Evolutionary conservation across 2,888 invertebrate species (phyloP).

Genomic region (Ormia ochracea): DNA sequence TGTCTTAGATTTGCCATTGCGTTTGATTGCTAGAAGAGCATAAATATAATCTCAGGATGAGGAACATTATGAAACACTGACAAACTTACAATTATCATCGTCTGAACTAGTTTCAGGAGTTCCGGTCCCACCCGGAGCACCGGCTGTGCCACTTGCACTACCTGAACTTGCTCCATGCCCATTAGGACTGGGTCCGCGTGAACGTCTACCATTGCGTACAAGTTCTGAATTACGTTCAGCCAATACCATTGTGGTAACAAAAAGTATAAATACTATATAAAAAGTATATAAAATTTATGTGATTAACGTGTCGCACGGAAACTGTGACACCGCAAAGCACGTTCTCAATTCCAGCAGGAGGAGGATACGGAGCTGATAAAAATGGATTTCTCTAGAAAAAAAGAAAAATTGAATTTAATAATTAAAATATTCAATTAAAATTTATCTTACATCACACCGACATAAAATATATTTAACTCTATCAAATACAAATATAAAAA

Average conservation of each 20-base stretch:
- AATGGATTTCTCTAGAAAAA: neutral
- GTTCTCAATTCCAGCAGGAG: constrained; percentile 6
- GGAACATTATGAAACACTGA: neutral
- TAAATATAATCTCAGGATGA: neutral
- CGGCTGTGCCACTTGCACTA: constrained; percentile 58
- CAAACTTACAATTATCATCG: constrained; percentile 86
- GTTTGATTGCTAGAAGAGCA: constrained; percentile 72
- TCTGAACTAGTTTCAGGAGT: constrained; percentile 90
- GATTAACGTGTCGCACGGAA: constrained; percentile 8
- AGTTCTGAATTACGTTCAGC: constrained; percentile 91
- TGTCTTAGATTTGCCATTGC: constrained; percentile 76
- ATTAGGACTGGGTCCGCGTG: constrained; percentile 94
- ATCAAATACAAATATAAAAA: constrained; percentile 7
- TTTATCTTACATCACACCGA: constrained; percentile 30
- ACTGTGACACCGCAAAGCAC: constrained; percentile 8
- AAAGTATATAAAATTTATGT: neutral
- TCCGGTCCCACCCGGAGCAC: constrained; percentile 75
- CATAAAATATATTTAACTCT: neutral
- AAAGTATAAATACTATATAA: neutral
- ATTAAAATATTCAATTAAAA: neutral
- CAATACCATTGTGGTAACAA: constrained; percentile 84
- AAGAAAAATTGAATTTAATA: constrained; percentile 9
- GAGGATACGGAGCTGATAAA: neutral
- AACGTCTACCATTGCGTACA: constrained; percentile 90
- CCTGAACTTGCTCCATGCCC: constrained; percentile 78